Evolutionary conservation across 2,113 vertebrate genomes (phyloP).

Genomic region (Hemiscyllium ocellatum): DNA sequence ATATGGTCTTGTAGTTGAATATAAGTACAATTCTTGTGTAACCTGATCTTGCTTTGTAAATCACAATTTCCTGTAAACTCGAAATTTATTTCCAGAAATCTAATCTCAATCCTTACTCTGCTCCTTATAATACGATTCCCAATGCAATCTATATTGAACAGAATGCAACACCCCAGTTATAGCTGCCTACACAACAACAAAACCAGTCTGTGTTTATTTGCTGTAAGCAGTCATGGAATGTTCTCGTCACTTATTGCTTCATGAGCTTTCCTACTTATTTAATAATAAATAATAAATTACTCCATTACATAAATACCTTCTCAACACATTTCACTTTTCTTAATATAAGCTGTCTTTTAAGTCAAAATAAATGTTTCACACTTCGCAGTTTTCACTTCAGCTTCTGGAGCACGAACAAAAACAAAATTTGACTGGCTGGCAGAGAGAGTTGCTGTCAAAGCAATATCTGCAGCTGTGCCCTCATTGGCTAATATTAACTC

Average conservation of each 20-base stretch:
- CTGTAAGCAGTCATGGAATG: background rate
- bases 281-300: background rate
- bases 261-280: background rate
- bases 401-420: background rate
- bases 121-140: background rate
- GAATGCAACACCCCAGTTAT: background rate
- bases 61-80: background rate
- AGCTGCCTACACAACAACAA: slow-evolving; percentile 2
- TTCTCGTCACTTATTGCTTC: background rate
- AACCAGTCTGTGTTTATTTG: slow-evolving; percentile 17
- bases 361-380: background rate
- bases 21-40: background rate
- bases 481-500: slow-evolving; percentile 17
- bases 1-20: background rate
- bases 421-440: background rate
- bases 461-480: background rate
- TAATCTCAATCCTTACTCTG: background rate
- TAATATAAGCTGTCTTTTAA: background rate
- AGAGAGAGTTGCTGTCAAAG: background rate
- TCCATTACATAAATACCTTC: background rate
- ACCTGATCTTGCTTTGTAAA: background rate
- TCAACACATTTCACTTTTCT: background rate
- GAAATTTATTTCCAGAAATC: background rate
- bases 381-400: background rate
- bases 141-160: background rate